These are phyloP conservation scores for Cheirogaleus medius DNA, from an alignment of 2,113 vertebrate species.

Conservation along the genomic window DNA sequence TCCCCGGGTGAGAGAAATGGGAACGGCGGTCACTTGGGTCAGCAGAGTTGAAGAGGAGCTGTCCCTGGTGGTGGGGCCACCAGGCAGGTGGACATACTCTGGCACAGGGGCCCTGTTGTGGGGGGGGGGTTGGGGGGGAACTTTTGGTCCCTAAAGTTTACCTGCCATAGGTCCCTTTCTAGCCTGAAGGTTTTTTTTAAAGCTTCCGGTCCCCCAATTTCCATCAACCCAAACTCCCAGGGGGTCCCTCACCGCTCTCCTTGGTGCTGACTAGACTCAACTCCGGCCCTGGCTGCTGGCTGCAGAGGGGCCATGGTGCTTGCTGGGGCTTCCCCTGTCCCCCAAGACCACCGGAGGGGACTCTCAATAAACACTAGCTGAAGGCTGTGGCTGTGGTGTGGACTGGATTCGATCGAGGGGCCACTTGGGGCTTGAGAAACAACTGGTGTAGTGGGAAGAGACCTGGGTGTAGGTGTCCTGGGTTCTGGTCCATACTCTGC, in stretches of 20 bases:
- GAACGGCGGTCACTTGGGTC: not conserved
- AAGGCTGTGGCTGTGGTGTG: not conserved
- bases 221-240: not conserved
- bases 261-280: constrained; percentile 58
- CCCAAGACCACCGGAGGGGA: not conserved
- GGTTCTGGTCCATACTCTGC: not conserved
- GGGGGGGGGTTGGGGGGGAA: too few relatives aligned
- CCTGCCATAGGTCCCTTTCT: not conserved
- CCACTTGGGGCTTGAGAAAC: fast-evolving
- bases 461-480: not conserved
- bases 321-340: not conserved
- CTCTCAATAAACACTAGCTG: constrained; percentile 35
- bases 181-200: not conserved
- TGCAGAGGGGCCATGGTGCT: constrained; percentile 38
- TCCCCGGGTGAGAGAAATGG: not conserved
- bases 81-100: not conserved
- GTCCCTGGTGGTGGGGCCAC: not conserved
- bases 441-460: not conserved
- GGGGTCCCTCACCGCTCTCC: not conserved
- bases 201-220: not conserved
- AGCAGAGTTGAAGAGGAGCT: not conserved
- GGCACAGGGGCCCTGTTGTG: not conserved
- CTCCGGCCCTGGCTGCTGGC: not conserved
- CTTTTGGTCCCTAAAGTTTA: not conserved
- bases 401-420: not conserved